Percentiles rank a stretch among this genome's conserved stretches.
phyloP scores from a whole-genome alignment of 2,888 invertebrate genomes.

The Dasysyrphus tricinctus region DNA sequence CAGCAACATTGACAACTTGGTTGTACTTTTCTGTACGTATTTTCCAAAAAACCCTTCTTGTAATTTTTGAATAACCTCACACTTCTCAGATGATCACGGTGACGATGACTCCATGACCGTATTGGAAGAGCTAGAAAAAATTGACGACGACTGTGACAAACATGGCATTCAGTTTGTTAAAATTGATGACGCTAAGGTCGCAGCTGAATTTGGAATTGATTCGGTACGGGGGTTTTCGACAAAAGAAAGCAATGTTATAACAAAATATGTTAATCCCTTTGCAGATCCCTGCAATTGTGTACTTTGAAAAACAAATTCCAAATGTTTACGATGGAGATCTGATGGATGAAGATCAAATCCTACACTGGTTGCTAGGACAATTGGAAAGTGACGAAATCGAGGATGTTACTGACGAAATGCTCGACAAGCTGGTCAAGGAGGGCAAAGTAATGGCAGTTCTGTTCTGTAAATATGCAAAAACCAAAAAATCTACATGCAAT shows the following conservation, averaged over 20 bases:
- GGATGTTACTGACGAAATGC: slow-evolving; percentile 97
- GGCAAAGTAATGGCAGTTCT: slow-evolving; percentile 95
- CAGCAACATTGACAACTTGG: slow-evolving; percentile 94
- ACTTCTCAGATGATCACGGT: slow-evolving; percentile 91
- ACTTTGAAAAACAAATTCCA: slow-evolving; percentile 96
- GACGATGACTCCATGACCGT: slow-evolving; percentile 95
- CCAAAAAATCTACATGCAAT: not conserved
- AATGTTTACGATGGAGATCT: slow-evolving; percentile 96
- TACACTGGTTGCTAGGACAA: slow-evolving; percentile 94
- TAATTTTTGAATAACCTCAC: slow-evolving; percentile 17
- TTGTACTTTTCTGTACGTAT: slow-evolving; percentile 94
- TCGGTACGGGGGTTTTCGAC: slow-evolving; percentile 78
- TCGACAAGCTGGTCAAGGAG: slow-evolving; percentile 94
- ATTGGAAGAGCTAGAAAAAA: slow-evolving; percentile 93
- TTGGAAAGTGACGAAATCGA: slow-evolving; percentile 96
- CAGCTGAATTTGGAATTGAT: slow-evolving; percentile 93
- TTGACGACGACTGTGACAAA: slow-evolving; percentile 96
- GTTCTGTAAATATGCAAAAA: slow-evolving; percentile 89
- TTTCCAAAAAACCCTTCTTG: slow-evolving; percentile 11
- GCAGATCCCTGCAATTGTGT: slow-evolving; percentile 92
- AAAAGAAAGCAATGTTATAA: not conserved
- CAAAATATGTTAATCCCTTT: slow-evolving; percentile 2
- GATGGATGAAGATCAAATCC: slow-evolving; percentile 93
- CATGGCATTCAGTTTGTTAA: slow-evolving; percentile 97
- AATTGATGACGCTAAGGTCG: slow-evolving; percentile 93